Evolutionary conservation across 2,113 vertebrate genomes (phyloP), one percentile per base, ranked within the genome.

Genomic region (Chamaetylas fuelleborni): DNA sequence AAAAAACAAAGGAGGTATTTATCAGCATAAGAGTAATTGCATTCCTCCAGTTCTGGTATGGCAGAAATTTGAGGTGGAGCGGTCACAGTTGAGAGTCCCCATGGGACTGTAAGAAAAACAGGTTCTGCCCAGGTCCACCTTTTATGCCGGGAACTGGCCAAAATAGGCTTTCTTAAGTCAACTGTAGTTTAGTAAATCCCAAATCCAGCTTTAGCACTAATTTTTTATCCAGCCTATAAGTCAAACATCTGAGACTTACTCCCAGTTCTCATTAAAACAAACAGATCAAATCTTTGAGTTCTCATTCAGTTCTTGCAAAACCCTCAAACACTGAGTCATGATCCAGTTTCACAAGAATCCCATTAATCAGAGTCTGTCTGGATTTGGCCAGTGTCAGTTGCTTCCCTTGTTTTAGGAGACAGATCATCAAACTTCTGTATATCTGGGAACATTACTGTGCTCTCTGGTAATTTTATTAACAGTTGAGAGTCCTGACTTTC

Each of bases 41-140:
- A 76, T 86, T 95, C 64, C 67, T 74, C 20, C 40, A 42, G 47
- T 53, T 78, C 51, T 94, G 92, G 71, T 64, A 71, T 57, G 78
- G 80, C 24, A 88, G 80, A 92, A 95, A 95, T 91, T 42, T 60
- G 88, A 87, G 82, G 82, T 54, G 73, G 47, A 91, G 53, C 45
- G 69, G 61, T 79, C 50, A 47, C 11, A 83, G 66, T 11, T 61
- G 81, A 92, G 82, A 93, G 58, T 60, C 16, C 67, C 40, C 25
- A 9, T 5, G 69, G 72, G 57, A 65, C n/a, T 86, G 34, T 45
- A 80, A 67, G 24, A 64, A 77, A 60, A 58, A 69, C 34, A 45
- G 12, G 5, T 72, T 86, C 66, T 79, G 65, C 50, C 65, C 31
- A 14, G 10, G 12, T 40, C 43, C 72, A 19, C 31, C 69, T 67